Evolutionary conservation across 1,140 invertebrate species (phyloP).

Genomic region (Gryllus bimaculatus): DNA sequence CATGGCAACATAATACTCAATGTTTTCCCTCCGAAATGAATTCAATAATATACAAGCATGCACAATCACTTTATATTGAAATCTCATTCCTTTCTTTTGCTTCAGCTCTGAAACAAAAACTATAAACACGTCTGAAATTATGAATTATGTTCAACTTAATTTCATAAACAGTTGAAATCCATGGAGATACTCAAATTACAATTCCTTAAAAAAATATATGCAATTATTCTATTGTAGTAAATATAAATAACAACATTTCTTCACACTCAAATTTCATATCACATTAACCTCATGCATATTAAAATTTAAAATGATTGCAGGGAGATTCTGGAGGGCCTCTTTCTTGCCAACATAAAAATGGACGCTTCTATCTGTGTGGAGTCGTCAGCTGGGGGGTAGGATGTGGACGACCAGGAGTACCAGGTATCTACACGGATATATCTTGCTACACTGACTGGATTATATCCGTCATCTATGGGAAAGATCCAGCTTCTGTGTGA

Average conservation of each 20-base stretch:
- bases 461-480: background rate
- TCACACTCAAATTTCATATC: background rate
- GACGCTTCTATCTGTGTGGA: slow-evolving; percentile 26
- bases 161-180: too few relatives aligned
- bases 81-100: too few relatives aligned
- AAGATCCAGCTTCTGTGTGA: background rate
- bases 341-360: background rate
- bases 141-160: too few relatives aligned
- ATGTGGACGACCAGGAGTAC: slow-evolving; percentile 35
- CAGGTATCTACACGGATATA: slow-evolving; percentile 42
- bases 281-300: background rate
- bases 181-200: background rate
- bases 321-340: background rate
- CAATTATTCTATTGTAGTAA: background rate
- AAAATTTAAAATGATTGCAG: background rate
- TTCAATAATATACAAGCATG: too few relatives aligned
- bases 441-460: slow-evolving; percentile 16
- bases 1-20: too few relatives aligned
- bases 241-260: background rate
- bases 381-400: slow-evolving; percentile 40
- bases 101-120: too few relatives aligned
- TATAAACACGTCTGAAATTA: too few relatives aligned
- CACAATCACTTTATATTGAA: too few relatives aligned
- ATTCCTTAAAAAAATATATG: background rate
- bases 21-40: too few relatives aligned